Percentiles rank a stretch among this genome's conserved stretches.
Evolutionary conservation across 1,140 invertebrate species (phyloP).

Genomic region (Hylaeus volcanicus): DNA sequence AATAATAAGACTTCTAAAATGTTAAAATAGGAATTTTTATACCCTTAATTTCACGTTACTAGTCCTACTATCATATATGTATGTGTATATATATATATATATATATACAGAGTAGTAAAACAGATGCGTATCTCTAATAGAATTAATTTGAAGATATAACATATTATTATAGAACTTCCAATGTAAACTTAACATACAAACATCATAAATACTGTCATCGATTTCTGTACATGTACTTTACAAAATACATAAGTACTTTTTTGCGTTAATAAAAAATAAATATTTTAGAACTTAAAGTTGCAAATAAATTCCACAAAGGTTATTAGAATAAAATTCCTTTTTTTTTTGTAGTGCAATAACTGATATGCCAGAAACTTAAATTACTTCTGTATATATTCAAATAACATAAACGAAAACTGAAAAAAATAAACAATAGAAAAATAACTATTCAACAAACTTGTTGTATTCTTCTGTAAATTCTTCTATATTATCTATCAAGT

Average conservation of each 20-base stretch:
- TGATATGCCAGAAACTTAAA: not conserved
- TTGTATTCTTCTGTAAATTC: slow-evolving; percentile 2
- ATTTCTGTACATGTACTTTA: slow-evolving; percentile 30
- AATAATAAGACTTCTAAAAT: not conserved
- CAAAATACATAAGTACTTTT: slow-evolving; percentile 4
- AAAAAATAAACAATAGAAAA: not conserved
- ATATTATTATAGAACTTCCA: slow-evolving; percentile 6
- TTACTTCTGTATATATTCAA: not conserved
- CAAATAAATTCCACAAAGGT: not conserved
- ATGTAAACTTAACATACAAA: slow-evolving; percentile 32
- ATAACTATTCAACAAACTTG: not conserved
- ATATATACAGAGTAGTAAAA: slow-evolving; percentile 27
- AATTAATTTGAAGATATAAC: slow-evolving; percentile 21
- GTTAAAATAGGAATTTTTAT: slow-evolving; percentile 21
- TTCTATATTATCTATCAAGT: not conserved
- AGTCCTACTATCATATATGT: not conserved
- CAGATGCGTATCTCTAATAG: slow-evolving; percentile 11
- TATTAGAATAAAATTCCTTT: not conserved
- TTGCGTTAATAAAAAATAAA: not conserved
- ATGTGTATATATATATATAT: too few species aligned
- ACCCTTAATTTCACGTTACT: not conserved
- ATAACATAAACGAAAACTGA: slow-evolving; percentile 3
- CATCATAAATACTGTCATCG: slow-evolving; percentile 23
- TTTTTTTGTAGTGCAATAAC: not conserved
- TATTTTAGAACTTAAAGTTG: not conserved